These are phyloP conservation scores for Chlamydotis undulata DNA, from an alignment of 2,113 vertebrate species.

Conservation along the genomic window DNA sequence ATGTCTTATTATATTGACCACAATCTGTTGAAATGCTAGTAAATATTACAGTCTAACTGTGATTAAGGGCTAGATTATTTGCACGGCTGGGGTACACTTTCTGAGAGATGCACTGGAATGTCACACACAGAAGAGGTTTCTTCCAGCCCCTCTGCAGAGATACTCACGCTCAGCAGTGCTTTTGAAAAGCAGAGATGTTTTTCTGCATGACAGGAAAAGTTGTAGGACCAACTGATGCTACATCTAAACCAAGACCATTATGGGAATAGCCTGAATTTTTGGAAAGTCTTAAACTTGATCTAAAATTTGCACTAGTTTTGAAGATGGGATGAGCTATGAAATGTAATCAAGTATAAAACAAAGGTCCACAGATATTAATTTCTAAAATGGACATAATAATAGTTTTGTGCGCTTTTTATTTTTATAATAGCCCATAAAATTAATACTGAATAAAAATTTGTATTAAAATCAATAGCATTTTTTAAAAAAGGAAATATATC, in stretches of 20 bases:
- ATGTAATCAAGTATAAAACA: background rate
- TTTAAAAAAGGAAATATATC: background rate
- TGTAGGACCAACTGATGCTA: background rate
- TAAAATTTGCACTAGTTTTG: background rate
- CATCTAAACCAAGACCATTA: background rate
- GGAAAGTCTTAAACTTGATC: background rate
- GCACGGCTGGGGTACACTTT: background rate
- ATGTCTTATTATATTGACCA: background rate
- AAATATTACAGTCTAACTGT: background rate
- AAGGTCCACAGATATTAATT: background rate
- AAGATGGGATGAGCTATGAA: background rate
- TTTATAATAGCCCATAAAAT: background rate
- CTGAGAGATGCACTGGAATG: background rate
- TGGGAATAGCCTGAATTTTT: background rate
- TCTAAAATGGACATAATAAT: background rate
- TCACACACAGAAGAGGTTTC: background rate
- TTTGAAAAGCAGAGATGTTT: background rate
- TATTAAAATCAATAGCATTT: background rate
- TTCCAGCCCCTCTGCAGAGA: background rate
- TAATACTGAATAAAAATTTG: background rate
- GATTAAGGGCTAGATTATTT: background rate
- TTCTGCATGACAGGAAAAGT: background rate
- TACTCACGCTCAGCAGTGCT: background rate
- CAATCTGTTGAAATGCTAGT: background rate
- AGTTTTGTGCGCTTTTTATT: background rate